Base-by-base conservation (phyloP, 2,113 vertebrate species). In the Redunca redunca region DNA sequence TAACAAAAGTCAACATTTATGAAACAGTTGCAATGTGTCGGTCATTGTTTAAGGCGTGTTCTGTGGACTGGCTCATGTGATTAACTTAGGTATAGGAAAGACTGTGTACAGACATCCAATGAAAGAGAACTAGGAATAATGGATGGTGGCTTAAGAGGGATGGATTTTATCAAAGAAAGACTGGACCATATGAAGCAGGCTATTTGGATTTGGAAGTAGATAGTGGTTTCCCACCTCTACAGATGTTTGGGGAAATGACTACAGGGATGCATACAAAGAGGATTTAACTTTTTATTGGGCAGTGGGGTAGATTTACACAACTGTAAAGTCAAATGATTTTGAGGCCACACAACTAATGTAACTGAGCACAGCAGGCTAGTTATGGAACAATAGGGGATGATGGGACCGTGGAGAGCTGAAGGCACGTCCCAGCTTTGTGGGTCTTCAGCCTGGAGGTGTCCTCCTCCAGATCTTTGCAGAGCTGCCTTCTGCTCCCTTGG, bases 381-480 rank as follows among this genome's bases (percentile, higher is more conserved):
- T 16, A 28, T 21, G 30, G 30, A 48, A 93, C 57, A 12, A 15
- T 3, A 46, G 21, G 60, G 71, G 67, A 16, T 10, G 7, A 46
- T 15, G 23, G n/a, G 40, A 21, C 40, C 0, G 0, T 7, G 9
- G 30, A 57, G 8, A 83, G 11, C n/a, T 9, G 1, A 43, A 90
- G n/a, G 26, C 33, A 64, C 2, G 1, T 17, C 21, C 36, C 67
- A 40, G 67, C n/a, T 89, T 26, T 74, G 58, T 10, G 25, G 14
- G 16, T 33, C 64, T 78, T 89, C 28, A 52, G 15, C 13, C 80
- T 87, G 40, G 17, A 64, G 28, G 4, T 10, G 13, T 78, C 85
- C 17, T 58, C 77, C 58, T 91, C 43, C 58, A 53, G 46, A 33
- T 30, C 36, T 25, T 28, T 71, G 48, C 48, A 83, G 85, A 52